These are phyloP conservation scores for Diachasma alloeum DNA, from an alignment of 1,140 invertebrate genomes.

Conservation along the genomic window DNA sequence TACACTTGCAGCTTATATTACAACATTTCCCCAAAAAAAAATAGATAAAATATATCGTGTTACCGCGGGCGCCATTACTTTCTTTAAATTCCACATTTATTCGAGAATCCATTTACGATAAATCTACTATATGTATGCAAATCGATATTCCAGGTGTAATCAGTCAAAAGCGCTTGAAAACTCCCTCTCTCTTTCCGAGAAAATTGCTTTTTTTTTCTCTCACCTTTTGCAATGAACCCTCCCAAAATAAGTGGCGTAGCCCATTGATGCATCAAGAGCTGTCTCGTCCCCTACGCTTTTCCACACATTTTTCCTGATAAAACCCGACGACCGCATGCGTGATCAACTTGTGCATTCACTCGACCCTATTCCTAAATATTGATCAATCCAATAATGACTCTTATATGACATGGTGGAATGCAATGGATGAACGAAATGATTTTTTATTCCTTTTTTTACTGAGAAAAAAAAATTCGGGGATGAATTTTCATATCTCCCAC, in stretches of 20 bases:
- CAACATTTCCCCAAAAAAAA: too few species aligned
- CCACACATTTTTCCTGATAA: slow-evolving; percentile 5
- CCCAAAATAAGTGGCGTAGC: not conserved
- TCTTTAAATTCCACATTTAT: too few species aligned
- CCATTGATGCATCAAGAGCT: not conserved
- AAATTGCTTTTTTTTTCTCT: not conserved
- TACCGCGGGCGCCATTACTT: too few species aligned
- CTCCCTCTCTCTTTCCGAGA: not conserved
- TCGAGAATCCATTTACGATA: too few species aligned
- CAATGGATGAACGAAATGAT: too few species aligned
- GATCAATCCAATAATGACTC: slow-evolving; percentile 31
- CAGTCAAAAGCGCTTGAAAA: not conserved
- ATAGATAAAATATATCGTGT: too few species aligned
- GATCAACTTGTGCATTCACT: slow-evolving; percentile 37
- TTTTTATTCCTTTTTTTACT: not conserved
- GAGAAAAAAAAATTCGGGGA: not conserved
- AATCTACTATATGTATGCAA: too few species aligned
- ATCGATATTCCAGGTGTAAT: not conserved
- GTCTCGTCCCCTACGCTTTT: not conserved
- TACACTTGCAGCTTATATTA: not conserved
- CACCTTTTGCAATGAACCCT: not conserved
- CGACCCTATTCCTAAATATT: slow-evolving; percentile 43
- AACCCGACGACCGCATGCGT: slow-evolving; percentile 31
- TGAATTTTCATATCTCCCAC: not conserved
- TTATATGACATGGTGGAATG: not conserved